phyloP scores from a whole-genome alignment of 2,113 vertebrate species.

The Megalops atlanticus region DNA sequence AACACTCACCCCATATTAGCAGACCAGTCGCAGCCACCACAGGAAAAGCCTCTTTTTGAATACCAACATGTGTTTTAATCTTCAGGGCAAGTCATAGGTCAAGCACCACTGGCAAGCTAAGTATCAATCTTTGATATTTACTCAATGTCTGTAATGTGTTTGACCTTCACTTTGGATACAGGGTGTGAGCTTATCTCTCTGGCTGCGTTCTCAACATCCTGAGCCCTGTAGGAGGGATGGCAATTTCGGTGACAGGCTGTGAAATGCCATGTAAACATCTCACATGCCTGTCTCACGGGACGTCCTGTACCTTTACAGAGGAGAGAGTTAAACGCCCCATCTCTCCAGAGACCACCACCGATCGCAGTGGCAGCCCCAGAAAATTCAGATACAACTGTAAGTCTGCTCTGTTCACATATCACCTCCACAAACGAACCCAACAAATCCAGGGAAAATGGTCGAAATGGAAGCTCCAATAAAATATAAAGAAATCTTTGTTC shows the following conservation, averaged over 20 bases:
- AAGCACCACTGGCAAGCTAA: constrained; percentile 20
- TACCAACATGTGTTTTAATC: background rate
- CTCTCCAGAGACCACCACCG: background rate
- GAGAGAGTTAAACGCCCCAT: background rate
- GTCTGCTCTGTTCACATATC: background rate
- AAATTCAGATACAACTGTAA: background rate
- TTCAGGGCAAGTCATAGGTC: constrained; percentile 29
- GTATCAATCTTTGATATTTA: constrained; percentile 44
- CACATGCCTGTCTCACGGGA: background rate
- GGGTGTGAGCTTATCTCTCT: constrained; percentile 39
- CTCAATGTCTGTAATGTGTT: constrained; percentile 39
- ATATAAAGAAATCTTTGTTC: constrained; percentile 77
- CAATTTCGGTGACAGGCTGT: constrained; percentile 10
- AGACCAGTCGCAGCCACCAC: background rate
- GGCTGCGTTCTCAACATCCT: background rate
- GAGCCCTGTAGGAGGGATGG: background rate
- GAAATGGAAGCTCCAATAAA: constrained; percentile 16
- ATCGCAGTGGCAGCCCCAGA: background rate
- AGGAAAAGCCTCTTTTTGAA: background rate
- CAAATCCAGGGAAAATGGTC: constrained; percentile 2
- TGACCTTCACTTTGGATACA: constrained; percentile 43
- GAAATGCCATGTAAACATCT: background rate
- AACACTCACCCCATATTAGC: background rate
- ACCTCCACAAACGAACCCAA: background rate
- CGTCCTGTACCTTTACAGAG: constrained; percentile 32